phyloP scores from a whole-genome alignment of 2,113 vertebrate species.

The Gopherus evgoodei region DNA sequence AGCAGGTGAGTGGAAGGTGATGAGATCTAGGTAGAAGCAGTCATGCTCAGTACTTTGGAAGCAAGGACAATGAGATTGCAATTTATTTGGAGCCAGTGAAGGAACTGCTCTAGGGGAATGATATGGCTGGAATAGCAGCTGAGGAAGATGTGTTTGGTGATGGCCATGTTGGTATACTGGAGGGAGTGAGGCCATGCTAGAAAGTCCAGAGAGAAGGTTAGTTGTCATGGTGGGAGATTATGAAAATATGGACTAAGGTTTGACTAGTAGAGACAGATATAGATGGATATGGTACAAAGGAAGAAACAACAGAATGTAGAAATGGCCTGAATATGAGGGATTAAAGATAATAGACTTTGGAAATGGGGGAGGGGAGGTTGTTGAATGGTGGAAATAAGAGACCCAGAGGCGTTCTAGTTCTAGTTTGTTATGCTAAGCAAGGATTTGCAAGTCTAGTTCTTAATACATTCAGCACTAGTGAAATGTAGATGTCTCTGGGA shows the following conservation, averaged over 20 bases:
- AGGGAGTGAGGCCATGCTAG: not conserved
- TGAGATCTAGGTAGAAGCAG: not conserved
- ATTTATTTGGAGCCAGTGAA: not conserved
- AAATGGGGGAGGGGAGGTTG: not conserved
- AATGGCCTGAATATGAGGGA: constrained; percentile 34
- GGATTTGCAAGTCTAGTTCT: fast-evolving
- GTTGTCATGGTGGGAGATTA: not conserved
- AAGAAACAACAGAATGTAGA: not conserved
- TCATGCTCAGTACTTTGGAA: not conserved
- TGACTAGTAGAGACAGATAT: constrained; percentile 16
- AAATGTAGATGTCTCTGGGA: not conserved
- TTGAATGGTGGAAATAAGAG: not conserved
- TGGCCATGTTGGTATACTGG: not conserved
- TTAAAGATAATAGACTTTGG: not conserved
- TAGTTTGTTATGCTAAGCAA: not conserved
- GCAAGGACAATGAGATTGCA: not conserved
- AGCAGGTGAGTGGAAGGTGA: not conserved
- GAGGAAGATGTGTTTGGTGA: not conserved
- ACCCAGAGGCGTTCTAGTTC: not conserved
- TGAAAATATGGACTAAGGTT: fast-evolving
- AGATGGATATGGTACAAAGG: constrained; percentile 18
- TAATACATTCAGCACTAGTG: not conserved
- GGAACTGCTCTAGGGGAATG: not conserved
- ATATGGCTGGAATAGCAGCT: not conserved
- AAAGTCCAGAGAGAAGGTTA: not conserved